Conservation (phyloP, 2,797 vertebrate species). For the Moxostoma hubbsi region DNA sequence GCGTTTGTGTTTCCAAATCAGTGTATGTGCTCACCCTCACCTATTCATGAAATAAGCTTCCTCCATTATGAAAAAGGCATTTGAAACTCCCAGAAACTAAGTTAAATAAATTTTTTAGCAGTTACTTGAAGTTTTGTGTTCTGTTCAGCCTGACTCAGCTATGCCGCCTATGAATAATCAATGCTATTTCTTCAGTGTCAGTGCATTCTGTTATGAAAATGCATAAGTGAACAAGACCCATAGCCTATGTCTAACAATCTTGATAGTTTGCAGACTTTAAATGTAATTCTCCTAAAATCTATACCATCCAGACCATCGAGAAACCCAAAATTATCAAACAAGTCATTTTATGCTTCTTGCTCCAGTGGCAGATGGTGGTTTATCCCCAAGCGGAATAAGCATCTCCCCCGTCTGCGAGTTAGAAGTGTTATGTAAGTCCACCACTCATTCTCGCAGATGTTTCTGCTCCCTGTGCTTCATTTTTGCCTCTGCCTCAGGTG, state of each 20-base stretch:
- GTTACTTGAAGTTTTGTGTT: no score
- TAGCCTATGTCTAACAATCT: neutral
- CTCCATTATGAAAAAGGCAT: no score
- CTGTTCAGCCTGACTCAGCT: no score
- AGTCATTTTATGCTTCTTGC: neutral
- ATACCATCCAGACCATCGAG: neutral
- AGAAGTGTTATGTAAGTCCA: constrained; percentile 22
- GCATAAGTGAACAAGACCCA: no score
- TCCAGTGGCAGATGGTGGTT: neutral
- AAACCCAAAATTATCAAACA: neutral
- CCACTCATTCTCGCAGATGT: constrained; percentile 25
- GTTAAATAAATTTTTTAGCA: no score
- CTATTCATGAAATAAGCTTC: no score
- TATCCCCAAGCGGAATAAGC: constrained; percentile 2
- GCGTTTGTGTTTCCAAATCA: no score
- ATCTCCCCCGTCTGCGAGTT: constrained; percentile 6
- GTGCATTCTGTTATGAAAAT: no score
- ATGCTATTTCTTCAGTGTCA: no score
- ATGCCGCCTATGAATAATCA: no score
- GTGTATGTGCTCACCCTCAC: no score
- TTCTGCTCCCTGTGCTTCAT: constrained; percentile 26
- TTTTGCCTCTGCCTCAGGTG: constrained; percentile 24
- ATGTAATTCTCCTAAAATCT: neutral
- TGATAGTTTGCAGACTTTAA: neutral
- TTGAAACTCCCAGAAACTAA: no score